A percentile compares a stretch with the other conserved stretches of the same genome.
Evolutionary conservation across 2,113 vertebrate genomes (phyloP).

Genomic region (Pogona vitticeps): DNA sequence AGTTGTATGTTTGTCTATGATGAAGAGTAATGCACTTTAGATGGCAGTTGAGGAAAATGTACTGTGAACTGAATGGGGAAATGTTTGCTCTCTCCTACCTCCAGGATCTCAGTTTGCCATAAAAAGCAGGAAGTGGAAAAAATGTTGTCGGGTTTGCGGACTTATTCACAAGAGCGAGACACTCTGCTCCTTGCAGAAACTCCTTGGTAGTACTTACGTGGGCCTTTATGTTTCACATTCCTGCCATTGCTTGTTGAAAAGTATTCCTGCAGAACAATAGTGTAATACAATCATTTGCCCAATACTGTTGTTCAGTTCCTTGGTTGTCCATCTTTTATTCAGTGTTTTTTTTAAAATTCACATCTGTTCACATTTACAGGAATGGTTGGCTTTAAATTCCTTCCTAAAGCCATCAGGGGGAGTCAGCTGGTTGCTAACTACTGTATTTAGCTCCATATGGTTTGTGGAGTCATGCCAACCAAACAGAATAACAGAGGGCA

Average conservation of each 20-base stretch:
- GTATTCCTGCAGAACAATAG: not conserved
- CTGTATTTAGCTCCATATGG: not conserved
- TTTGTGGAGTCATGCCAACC: slow-evolving; percentile 2
- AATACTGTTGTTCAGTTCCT: not conserved
- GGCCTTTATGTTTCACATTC: not conserved
- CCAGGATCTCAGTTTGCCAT: not conserved
- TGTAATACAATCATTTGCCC: too few species aligned
- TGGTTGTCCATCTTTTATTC: not conserved
- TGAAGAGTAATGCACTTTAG: not conserved
- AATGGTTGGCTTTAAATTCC: not conserved
- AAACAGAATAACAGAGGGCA: slow-evolving; percentile 16
- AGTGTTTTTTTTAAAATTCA: not conserved
- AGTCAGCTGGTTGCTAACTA: not conserved
- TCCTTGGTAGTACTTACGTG: too few species aligned
- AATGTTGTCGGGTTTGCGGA: not conserved
- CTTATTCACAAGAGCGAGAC: not conserved
- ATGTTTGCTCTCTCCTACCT: not conserved
- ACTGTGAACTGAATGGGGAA: not conserved
- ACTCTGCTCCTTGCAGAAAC: too few species aligned
- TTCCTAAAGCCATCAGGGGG: slow-evolving; percentile 1
- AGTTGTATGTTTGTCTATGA: not conserved
- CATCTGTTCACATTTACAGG: not conserved
- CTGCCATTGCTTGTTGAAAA: not conserved
- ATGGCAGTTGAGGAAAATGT: not conserved
- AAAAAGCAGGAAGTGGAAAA: not conserved